These are phyloP conservation scores for Agapornis canus DNA, from an alignment of 2,797 vertebrate species.

Conservation along the genomic window DNA sequence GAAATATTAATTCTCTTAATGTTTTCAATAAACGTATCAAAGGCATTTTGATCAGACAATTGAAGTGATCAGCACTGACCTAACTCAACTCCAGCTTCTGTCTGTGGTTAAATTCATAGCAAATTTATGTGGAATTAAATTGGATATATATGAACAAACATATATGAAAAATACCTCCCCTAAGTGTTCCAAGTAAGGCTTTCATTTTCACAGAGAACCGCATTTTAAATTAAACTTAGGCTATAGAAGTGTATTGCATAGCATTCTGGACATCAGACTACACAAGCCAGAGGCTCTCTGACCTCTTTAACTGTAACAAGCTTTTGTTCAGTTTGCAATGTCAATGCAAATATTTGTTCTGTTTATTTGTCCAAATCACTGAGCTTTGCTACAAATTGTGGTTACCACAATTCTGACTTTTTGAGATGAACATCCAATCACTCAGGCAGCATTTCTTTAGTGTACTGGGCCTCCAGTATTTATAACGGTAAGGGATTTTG, in stretches of 20 bases:
- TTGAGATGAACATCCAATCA: not conserved
- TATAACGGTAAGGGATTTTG: fast-evolving
- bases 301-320: not conserved
- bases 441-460: not conserved
- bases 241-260: not conserved
- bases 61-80: not conserved
- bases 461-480: not conserved
- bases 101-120: not conserved
- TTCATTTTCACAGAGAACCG: not conserved
- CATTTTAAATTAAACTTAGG: not conserved
- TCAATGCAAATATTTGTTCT: not conserved
- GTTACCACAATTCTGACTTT: too few species aligned
- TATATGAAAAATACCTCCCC: not conserved
- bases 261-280: not conserved
- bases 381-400: not conserved
- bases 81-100: not conserved
- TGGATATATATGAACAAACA: not conserved
- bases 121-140: not conserved
- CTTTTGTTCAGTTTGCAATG: not conserved
- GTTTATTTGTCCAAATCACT: not conserved
- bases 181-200: not conserved
- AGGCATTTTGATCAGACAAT: not conserved
- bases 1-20: not conserved
- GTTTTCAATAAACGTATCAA: not conserved
- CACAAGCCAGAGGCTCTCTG: not conserved